Evolutionary conservation across 2,113 vertebrate species (phyloP), one percentile per base, ranked within the genome.

Genomic region (Hemibagrus wyckioides): DNA sequence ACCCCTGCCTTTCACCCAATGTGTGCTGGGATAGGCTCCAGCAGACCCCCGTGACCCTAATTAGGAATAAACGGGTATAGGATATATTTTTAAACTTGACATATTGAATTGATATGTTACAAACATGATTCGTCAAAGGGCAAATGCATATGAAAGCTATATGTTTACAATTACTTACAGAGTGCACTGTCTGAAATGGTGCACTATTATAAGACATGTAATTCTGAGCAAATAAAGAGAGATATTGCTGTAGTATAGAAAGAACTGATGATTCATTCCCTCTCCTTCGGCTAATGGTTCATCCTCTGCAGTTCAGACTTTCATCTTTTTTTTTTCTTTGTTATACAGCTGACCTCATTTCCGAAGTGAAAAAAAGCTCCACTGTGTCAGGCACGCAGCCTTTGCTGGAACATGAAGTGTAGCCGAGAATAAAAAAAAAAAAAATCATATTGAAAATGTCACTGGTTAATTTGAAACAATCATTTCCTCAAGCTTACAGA

Each of bases 381-480:
- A n/a, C 73, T 50, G 41, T 76, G 73, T 76, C 73, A 50, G 41
- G 13, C 41, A 50, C 48, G 50, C 44, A 50, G 28, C 23, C 25
- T 50, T n/a, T 76, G 41, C 73, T 48, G 11, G 11, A 76, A 28
- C 71, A 75, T 23, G 44, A 13, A n/a, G 73, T 76, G 73, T 48
- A 76, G 25, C 11, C 15, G 13, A 76, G 44, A 76, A 76, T 76
- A 28, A 36, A 48, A 76, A 76, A 76, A 76, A 48, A 28, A 36
- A 48, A 76, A 76, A n/a, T n/a, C 41, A 76, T n/a, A 15, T n/a
- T 76, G 44, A 15, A 76, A 48, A 76, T 28, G 41, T 50, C 73
- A 76, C 73, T n/a, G 23, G 39, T 76, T 50, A 76, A 76, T 48
- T 76, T 76, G 25, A 76, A 76, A 76, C 41, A 76, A 50, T 76